Base-by-base conservation (phyloP, 1,140 invertebrate genomes). In the Papilio polyxenes region DNA sequence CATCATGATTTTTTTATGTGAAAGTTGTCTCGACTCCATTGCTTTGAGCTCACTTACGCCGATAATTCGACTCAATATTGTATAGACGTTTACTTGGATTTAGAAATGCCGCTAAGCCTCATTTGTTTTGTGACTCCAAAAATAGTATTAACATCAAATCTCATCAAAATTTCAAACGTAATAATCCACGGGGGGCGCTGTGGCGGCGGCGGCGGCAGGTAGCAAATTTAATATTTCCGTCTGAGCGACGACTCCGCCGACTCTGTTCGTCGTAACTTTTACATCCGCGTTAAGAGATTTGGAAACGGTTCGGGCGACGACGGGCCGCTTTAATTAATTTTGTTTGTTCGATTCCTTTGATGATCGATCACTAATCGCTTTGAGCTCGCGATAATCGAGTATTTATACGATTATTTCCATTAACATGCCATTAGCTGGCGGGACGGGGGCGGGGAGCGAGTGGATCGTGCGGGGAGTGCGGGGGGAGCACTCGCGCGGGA, bases 341-440 rank as follows among this genome's bases (percentile, higher is more conserved):
- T 84, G 83, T 87, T 87, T 83, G 80, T 81, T 81, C 62, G 49
- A 81, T 85, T 82, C 65, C 80, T 85, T 83, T 82, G 79, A 69
- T 65, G 82, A 85, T 83, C 85, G 82, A 87, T 87, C 69, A 84
- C 83, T 84, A 83, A 84, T 83, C 81, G 79, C 59, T 82, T 17
- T 76, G 37, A 37, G 59, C 31, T 51, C 74, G 59, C 77, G 78
- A 82, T 84, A 82, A 87, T 85, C 82, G 53, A 82, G 79, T 81
- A 81, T 84, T 83, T 81, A 81, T 84, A 82, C 81, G 76, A 76
- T 86, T 81, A 82, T 83, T 83, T 83, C 82, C 74, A 85, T 84
- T 83, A 84, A 79, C 78, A 48, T 83, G 84, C 82, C 79, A 84
- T 83, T 82, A 82, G 77, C 6, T 23, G 80, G 20, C 20, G 40